Conservation (phyloP, 2,113 vertebrate genomes). For the Dipodomys stephensi region DNA sequence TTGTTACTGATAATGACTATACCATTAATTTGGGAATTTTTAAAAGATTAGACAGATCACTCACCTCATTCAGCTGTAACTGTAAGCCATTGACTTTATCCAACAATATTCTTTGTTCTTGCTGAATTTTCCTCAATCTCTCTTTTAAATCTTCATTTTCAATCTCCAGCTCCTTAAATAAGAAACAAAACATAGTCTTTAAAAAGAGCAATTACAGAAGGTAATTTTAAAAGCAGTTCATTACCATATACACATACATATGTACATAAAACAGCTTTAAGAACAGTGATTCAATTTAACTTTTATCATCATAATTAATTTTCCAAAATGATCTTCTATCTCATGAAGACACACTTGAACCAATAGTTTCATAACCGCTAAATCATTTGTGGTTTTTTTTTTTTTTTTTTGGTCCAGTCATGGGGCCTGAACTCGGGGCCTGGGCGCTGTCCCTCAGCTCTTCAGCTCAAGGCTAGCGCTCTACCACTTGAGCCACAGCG, state of each 20-base stretch:
- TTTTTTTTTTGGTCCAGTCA: too few relatives aligned
- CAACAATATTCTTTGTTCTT: conserved; percentile 92
- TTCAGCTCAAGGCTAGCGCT: too few relatives aligned
- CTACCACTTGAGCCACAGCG: too few relatives aligned
- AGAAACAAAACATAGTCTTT: not conserved
- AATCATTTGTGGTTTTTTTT: not conserved
- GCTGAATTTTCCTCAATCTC: conserved; percentile 90
- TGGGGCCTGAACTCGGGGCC: too few relatives aligned
- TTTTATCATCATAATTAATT: conserved; percentile 23
- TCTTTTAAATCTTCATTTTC: conserved; percentile 95
- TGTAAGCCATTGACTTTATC: conserved; percentile 93
- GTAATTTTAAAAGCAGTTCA: not conserved
- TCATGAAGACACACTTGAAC: conserved; percentile 26
- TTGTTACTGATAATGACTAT: not conserved
- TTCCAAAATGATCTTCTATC: conserved; percentile 17
- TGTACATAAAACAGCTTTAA: not conserved
- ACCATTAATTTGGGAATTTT: not conserved
- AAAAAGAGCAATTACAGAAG: not conserved
- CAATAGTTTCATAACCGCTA: not conserved
- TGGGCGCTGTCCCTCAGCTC: too few relatives aligned
- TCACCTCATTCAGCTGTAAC: conserved; percentile 94
- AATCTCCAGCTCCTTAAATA: conserved; percentile 90
- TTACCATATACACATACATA: not conserved
- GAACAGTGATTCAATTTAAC: not conserved
- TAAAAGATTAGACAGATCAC: not conserved